A percentile compares a stretch with the other conserved stretches of the same genome.
Conservation (phyloP, 53 echinoderm and acorn worm species). For the Holothuria leucospilota region DNA sequence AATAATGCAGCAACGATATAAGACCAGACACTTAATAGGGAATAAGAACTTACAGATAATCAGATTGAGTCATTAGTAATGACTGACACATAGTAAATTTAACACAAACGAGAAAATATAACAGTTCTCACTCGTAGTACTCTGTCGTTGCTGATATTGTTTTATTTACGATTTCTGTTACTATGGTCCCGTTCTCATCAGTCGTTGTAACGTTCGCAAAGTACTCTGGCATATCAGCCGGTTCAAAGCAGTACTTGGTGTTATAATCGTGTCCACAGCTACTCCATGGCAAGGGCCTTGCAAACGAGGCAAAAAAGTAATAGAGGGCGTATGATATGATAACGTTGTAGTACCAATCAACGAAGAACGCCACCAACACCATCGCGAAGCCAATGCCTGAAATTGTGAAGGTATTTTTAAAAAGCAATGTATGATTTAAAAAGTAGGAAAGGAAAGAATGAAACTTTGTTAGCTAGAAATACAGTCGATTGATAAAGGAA, state of each 20-base stretch:
- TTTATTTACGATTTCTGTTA: slow-evolving; percentile 64
- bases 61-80: no score
- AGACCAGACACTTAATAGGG: no score
- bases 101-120: no score
- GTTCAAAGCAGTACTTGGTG: slow-evolving; percentile 80
- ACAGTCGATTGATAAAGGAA: no score
- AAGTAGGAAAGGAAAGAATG: no score
- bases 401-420: not conserved
- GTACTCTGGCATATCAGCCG: slow-evolving; percentile 66
- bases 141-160: slow-evolving; percentile 84
- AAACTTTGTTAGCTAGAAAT: no score
- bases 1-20: no score
- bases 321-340: slow-evolving; percentile 95
- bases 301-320: slow-evolving; percentile 96
- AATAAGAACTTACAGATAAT: no score
- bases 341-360: slow-evolving; percentile 99
- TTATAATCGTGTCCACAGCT: slow-evolving; percentile 80
- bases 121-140: slow-evolving; percentile 84
- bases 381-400: slow-evolving; percentile 93
- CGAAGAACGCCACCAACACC: slow-evolving; percentile 92
- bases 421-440: no score
- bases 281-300: slow-evolving; percentile 84
- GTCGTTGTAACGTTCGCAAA: slow-evolving; percentile 48
- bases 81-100: no score
- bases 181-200: slow-evolving; percentile 56